Base-by-base conservation (phyloP, 2,888 invertebrate species). In the Lissonota sp. region DNA sequence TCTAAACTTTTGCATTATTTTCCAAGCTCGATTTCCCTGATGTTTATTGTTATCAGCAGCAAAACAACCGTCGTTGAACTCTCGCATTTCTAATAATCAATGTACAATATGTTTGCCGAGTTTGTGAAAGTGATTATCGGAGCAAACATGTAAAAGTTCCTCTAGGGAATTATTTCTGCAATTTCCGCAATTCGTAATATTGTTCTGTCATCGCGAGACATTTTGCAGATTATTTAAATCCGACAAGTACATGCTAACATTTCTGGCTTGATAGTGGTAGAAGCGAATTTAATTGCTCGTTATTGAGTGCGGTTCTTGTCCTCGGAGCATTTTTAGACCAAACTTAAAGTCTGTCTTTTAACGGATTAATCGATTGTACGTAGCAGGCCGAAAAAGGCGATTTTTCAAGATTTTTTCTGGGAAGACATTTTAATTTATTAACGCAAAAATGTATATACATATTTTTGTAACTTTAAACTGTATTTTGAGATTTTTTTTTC, bases 101-200 rank as follows among this genome's bases (percentile, higher is more conserved):
- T n/a, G n/a, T n/a, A n/a, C n/a, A n/a, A n/a, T n/a, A n/a, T n/a
- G n/a, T n/a, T n/a, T n/a, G n/a, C n/a, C n/a, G n/a, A 72, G 26
- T 40, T 49, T 70, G 81, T 81, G 83, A 84, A 84, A 83, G 83
- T 84, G 81, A 84, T 84, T 83, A 84, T 80, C 57, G 64, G 62
- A 75, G 58, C 66, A 26, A 53, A 12, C 14, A 53, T 16, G 53
- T 55, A 10, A 39, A 42, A 64, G 74, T 57, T 16, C 8, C 16
- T 66, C n/a, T n/a, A 58, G 58, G 57, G 8, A 39, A 44, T 39
- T 40, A 74, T 78, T 84, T 84, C 83, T n/a, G n/a, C n/a, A n/a
- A n/a, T n/a, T n/a, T n/a, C n/a, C 83, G 84, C 60, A 78, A 83
- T 84, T 70, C 75, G 42, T 76, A 79, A 81, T 71, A 77, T 83